These are phyloP conservation scores for Oreochromis niloticus DNA, from an alignment of 2,113 vertebrate species.

Conservation along the genomic window DNA sequence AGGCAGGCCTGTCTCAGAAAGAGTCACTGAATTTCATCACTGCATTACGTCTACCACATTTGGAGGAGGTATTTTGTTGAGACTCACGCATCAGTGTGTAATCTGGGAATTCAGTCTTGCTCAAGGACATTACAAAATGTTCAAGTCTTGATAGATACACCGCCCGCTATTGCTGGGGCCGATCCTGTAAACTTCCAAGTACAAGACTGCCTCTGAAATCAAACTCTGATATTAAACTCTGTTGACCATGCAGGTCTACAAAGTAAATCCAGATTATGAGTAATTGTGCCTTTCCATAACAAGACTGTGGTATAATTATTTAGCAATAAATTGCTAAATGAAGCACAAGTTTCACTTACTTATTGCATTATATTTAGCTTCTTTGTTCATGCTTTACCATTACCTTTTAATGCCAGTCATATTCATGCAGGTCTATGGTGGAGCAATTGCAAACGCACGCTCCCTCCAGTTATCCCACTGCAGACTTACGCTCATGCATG, in stretches of 20 bases:
- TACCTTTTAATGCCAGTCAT: not conserved
- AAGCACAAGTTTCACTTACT: not conserved
- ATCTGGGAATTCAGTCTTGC: not conserved
- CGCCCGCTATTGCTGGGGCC: not conserved
- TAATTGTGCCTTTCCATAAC: not conserved
- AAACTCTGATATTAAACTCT: not conserved
- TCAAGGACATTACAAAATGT: not conserved
- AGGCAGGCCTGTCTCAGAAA: not conserved
- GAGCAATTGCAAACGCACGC: fast-evolving
- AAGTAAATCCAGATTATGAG: not conserved
- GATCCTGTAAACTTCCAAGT: not conserved
- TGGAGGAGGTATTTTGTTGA: not conserved
- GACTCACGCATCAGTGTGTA: not conserved
- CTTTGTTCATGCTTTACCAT: not conserved
- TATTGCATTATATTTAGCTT: not conserved
- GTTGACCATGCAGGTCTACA: fast-evolving
- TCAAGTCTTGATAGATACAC: not conserved
- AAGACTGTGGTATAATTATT: not conserved
- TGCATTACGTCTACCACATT: not conserved
- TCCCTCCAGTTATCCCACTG: not conserved
- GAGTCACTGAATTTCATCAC: not conserved
- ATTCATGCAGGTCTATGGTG: not conserved
- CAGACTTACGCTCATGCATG: not conserved
- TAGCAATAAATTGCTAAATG: not conserved
- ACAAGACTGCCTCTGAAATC: not conserved